These are phyloP conservation scores for Stenoptilia bipunctidactyla DNA, from an alignment of 2,888 invertebrate species.

Conservation along the genomic window DNA sequence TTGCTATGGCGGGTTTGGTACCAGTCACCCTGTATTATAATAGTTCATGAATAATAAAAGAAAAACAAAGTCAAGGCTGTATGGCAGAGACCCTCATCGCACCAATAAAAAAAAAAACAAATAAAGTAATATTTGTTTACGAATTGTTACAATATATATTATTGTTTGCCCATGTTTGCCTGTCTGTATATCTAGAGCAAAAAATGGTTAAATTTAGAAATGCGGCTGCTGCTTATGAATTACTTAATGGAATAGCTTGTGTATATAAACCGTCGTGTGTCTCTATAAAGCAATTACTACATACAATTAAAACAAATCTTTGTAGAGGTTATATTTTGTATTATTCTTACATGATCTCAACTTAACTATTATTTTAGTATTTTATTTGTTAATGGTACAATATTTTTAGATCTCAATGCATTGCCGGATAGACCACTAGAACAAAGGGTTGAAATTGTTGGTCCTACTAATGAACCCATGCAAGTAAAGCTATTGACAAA, in stretches of 20 bases:
- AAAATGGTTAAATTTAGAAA: slow-evolving; percentile 47
- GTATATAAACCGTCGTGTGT: slow-evolving; percentile 82
- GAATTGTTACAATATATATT: too few relatives aligned
- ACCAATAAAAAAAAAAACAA: too few relatives aligned
- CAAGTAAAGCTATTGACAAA: slow-evolving; percentile 73
- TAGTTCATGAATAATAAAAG: too few relatives aligned
- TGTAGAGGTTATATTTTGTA: slow-evolving; percentile 72
- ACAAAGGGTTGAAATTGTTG: slow-evolving; percentile 73
- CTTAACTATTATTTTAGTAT: not conserved
- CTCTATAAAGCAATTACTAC: slow-evolving; percentile 61
- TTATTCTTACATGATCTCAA: not conserved
- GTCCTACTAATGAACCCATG: slow-evolving; percentile 72
- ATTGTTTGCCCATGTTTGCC: too few relatives aligned
- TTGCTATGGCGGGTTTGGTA: too few relatives aligned
- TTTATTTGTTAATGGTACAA: not conserved
- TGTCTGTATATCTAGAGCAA: too few relatives aligned
- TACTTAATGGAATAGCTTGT: slow-evolving; percentile 81
- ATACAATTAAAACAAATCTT: slow-evolving; percentile 73
- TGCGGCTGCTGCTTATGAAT: slow-evolving; percentile 74
- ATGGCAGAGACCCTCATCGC: too few relatives aligned
- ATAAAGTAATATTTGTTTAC: too few relatives aligned
- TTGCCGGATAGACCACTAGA: slow-evolving; percentile 73
- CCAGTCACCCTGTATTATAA: too few relatives aligned
- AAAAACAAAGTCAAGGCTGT: too few relatives aligned
- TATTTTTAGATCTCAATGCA: slow-evolving; percentile 76